These are phyloP conservation scores for Isaurus tuberculatus DNA, from an alignment of 92 coral and sea anemone genomes.

Conservation along the genomic window DNA sequence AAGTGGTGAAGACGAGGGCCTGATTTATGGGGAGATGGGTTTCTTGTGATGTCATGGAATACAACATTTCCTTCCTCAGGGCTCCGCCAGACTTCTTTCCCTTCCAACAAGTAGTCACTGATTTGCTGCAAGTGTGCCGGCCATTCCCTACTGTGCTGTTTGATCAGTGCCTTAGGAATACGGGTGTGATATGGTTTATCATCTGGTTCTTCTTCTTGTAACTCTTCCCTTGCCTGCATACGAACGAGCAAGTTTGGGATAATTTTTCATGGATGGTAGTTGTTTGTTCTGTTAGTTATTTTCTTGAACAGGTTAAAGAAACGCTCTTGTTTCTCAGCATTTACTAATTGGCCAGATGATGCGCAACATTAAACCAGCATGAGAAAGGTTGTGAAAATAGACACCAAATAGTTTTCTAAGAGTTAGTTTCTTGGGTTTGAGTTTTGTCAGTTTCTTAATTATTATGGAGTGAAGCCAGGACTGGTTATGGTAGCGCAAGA, in stretches of 20 bases:
- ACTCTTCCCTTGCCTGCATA: conserved; percentile 51
- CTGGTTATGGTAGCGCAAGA: too few species aligned
- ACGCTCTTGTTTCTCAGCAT: conserved; percentile 65
- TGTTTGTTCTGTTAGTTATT: conserved; percentile 56
- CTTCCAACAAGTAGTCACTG: conserved; percentile 8
- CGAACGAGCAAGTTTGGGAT: conserved; percentile 44
- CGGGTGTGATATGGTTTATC: conserved; percentile 1
- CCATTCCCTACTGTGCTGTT: not conserved
- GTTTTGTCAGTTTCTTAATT: conserved; percentile 35
- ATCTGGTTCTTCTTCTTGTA: not conserved
- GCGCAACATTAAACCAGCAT: conserved; percentile 66
- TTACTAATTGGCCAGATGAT: conserved; percentile 59
- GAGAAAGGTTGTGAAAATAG: conserved; percentile 59
- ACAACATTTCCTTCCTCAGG: not conserved
- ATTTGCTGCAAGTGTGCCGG: conserved; percentile 9
- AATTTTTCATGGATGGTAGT: conserved; percentile 30
- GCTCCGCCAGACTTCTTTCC: conserved; percentile 2
- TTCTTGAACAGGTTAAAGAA: conserved; percentile 49
- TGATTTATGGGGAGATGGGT: not conserved
- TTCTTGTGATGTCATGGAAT: not conserved
- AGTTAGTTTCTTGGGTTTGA: conserved; percentile 51
- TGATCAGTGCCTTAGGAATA: not conserved
- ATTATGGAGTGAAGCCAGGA: conserved; percentile 60
- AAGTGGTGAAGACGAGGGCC: conserved; percentile 14
- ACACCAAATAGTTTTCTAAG: conserved; percentile 60